Evolutionary conservation across 1,140 invertebrate species (phyloP), one percentile per base, ranked within the genome.

Genomic region (Lasaia peninsularis): DNA sequence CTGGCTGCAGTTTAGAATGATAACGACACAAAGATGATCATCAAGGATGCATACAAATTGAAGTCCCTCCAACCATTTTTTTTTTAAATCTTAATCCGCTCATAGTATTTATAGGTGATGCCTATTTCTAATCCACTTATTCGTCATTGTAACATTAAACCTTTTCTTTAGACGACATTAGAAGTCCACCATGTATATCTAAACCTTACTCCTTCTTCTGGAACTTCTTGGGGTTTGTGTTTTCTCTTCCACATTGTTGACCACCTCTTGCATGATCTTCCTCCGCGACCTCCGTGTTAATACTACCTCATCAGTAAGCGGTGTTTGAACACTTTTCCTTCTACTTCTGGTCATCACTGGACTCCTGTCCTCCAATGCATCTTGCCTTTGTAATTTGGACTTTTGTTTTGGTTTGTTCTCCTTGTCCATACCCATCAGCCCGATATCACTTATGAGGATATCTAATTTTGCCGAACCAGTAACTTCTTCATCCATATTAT

Each of bases 321-420:
- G 54, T 11, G 63, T 65, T 8, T 65, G 58, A 1, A 65, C 20
- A 49, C 69, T 77, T 63, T 77, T 76, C 6, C 77, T 53, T 5
- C 71, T 64, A 37, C 76, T 85, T 35, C 79, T 63, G 0, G 79
- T 85, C 63, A 73, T 63, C 0, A 78, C 67, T 0, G 73, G 73
- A 52, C 67, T 75, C 16, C 58, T 48, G 0, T 73, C 67, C 20
- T 71, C 74, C 6, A 58, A 35, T 8, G 76, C 79, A n/a, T 80
- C 65, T 31, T 82, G 79, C n/a, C 75, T 61, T 0, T 62, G 50
- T 4, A 73, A 50, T 37, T 62, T 73, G 0, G 61, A 52, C 44
- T 67, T 75, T 10, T 62, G 69, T 63, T 53, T 64, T 6, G 59
- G 58, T 24, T 70, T 76, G 10, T 71, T 67, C 35, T 72, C 69